Evolutionary conservation across 2,797 vertebrate genomes (phyloP).

Genomic region (Dermochelys coriacea): DNA sequence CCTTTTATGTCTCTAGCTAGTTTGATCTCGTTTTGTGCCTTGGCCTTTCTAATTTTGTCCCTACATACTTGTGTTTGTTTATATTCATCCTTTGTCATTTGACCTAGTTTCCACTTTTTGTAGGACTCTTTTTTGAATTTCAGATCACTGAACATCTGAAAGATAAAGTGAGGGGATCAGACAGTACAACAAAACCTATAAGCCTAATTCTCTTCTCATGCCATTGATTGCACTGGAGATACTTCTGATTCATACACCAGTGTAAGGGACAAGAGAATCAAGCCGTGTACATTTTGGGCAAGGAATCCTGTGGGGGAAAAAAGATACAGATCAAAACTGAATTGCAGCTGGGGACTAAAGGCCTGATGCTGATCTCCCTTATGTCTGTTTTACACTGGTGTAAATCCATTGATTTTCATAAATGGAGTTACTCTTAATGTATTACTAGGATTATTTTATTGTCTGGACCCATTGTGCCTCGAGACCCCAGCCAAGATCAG

Average conservation of each 20-base stretch:
- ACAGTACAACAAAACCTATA: constrained; percentile 2
- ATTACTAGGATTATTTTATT: background rate
- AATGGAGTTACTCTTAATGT: background rate
- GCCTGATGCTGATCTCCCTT: background rate
- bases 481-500: background rate
- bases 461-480: background rate
- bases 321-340: background rate
- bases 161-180: background rate
- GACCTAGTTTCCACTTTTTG: too few species aligned
- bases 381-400: too few species aligned
- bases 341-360: background rate
- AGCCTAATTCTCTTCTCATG: background rate
- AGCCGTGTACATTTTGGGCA: too few species aligned
- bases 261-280: background rate
- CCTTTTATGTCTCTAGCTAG: too few species aligned
- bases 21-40: too few species aligned
- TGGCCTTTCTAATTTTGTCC: too few species aligned
- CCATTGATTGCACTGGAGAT: constrained; percentile 23
- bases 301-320: background rate
- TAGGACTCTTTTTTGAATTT: too few species aligned
- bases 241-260: background rate
- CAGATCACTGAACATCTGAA: too few species aligned
- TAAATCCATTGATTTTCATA: background rate
- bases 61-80: too few species aligned
- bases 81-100: too few species aligned